These are phyloP conservation scores for Poeciliopsis turneri DNA, from an alignment of 2,797 vertebrate genomes.

Conservation along the genomic window DNA sequence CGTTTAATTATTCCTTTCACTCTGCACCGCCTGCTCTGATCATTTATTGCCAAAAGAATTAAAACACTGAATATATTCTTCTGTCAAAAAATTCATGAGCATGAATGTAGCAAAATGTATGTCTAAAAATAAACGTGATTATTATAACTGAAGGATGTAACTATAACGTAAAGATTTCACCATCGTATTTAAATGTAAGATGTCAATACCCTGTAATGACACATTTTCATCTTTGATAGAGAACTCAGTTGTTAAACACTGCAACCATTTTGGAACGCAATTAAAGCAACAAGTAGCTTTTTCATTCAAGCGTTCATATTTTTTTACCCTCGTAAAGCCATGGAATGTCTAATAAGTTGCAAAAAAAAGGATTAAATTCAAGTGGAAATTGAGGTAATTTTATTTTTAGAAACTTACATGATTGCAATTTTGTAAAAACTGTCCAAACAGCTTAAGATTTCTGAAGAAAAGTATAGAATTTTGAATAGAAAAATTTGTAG, in stretches of 20 bases:
- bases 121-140: not conserved
- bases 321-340: not conserved
- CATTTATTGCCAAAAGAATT: not conserved
- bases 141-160: not conserved
- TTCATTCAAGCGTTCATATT: not conserved
- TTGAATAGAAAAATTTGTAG: not conserved
- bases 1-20: conserved; percentile 6
- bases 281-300: not conserved
- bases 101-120: not conserved
- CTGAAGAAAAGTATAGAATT: not conserved
- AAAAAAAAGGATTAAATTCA: not conserved
- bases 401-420: not conserved
- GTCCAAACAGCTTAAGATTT: not conserved
- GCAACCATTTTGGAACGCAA: not conserved
- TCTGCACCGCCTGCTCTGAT: not conserved
- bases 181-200: not conserved
- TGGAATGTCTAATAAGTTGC: not conserved
- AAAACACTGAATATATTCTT: not conserved
- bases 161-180: not conserved
- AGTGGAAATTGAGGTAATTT: not conserved
- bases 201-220: not conserved
- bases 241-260: not conserved
- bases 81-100: not conserved
- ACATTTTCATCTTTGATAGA: not conserved
- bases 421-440: not conserved